Evolutionary conservation across 1,140 invertebrate species (phyloP), one percentile per base, ranked within the genome.

Genomic region (Cydia pomonella): DNA sequence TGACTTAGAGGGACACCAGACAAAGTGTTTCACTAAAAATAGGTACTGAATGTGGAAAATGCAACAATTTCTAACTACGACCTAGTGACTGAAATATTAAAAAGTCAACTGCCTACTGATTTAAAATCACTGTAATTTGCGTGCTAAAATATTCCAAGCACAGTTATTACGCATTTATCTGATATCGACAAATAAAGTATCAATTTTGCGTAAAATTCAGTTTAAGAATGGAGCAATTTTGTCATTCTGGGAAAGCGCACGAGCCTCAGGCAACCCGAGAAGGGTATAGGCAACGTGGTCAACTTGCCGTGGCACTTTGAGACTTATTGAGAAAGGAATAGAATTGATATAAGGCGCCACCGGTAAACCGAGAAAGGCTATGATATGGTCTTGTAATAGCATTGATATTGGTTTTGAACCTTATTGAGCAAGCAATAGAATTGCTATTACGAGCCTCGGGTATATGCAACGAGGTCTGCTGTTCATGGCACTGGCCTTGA

Each of bases 171-270:
- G 64, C 29, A 38, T 69, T 69, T 69, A 69, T 69, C 64, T 69
- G 64, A 69, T 69, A 69, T 69, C 64, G 64, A 69, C 64, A 69
- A 69, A 33, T n/a, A 21, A 6, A 38, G 64, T 69, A 69, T 69
- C 64, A 69, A 69, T 69, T 69, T 69, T 18, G 64, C 64, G 64
- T 69, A 33, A 69, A 69, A 69, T 69, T 69, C 29, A 33, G 64
- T 69, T 69, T 69, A 69, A 69, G 64, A 69, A 69, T 69, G 64
- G 33, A 69, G 33, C 29, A 69, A 69, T 69, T 69, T 69, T 69
- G 64, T 69, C 64, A 69, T 69, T 69, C 27, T 33, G 33, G 29
- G 64, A 69, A 69, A 69, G 64, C 64, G 64, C 64, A 69, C 64
- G 64, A 23, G 27, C 64, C 64, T 33, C 64, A 2, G 29, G 64